Base-by-base conservation (phyloP, 2,113 vertebrate species). In the Acanthisitta chloris region DNA sequence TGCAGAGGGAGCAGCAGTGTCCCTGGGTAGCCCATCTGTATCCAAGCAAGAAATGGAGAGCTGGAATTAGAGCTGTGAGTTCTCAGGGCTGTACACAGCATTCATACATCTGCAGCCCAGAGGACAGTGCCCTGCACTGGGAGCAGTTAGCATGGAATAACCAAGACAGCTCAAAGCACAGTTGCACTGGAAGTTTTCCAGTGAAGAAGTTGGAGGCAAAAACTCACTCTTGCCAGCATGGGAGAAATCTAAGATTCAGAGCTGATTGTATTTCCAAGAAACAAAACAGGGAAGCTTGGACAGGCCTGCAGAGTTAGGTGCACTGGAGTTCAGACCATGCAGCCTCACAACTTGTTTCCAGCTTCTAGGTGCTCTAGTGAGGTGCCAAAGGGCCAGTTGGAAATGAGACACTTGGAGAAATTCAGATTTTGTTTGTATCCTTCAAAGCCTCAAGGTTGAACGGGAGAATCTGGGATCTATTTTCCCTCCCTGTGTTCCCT, bases 211-310 rank as follows among this genome's bases (percentile, higher is more conserved):
- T 31, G 48, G 77, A 96, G 77, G 86, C 72, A 65, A 20, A 54
- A 78, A 16, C 70, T 62, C 25, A 12, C 71, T 36, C 17, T 72
- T 92, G 69, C 80, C 80, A 58, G 84, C 7, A 28, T 28, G 78
- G 90, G 81, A 25, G 86, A 94, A 96, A 91, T 86, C 88, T 65
- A 65, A 94, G 73, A 73, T 80, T 86, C n/a, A 19, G 31, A 70
- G 67, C 81, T 72, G 80, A 90, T 62, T 86, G 85, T 81, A 77
- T 78, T 95, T 94, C 82, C 92, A 97, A 90, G 67, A 83, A 90
- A 55, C 45, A 62, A 66, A 54, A 14, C 54, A 33, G 74, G 81
- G 76, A 58, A 77, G 17, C 25, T 62, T 67, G 94, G 89, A 57
- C 42, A 52, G 34, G 0, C 16, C 29, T 45, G 62, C 1, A 1